A percentile compares a stretch with the other conserved stretches of the same genome.
Conservation (phyloP, 2,888 invertebrate genomes). For the Lathronympha strigana region DNA sequence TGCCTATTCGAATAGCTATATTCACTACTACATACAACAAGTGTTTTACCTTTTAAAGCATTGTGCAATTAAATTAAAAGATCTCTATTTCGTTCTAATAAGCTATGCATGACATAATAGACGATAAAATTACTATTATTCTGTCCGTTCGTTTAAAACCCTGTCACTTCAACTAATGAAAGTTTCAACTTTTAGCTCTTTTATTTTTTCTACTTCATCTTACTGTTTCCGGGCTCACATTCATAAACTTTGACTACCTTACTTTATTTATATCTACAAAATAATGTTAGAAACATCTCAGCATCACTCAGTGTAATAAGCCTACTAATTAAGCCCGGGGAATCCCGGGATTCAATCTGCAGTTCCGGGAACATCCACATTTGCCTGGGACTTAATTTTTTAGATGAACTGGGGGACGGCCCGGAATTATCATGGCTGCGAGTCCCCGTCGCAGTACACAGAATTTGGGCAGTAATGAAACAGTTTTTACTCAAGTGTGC, state of each 20-base stretch:
- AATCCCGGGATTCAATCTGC: conserved; percentile 26
- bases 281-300: conserved; percentile 9
- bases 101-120: too few relatives aligned
- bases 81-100: too few relatives aligned
- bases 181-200: too few relatives aligned
- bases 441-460: conserved; percentile 19
- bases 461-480: neutral
- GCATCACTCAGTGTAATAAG: conserved; percentile 31
- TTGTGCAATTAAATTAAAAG: too few relatives aligned
- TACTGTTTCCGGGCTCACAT: neutral
- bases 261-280: neutral
- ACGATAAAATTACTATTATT: too few relatives aligned
- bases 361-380: conserved; percentile 33
- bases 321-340: conserved; percentile 31
- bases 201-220: neutral
- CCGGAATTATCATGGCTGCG: conserved; percentile 43
- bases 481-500: too few relatives aligned
- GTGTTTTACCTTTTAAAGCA: too few relatives aligned
- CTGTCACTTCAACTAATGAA: too few relatives aligned
- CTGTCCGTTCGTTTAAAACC: too few relatives aligned
- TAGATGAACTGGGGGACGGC: conserved; percentile 41
- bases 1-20: too few relatives aligned
- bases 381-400: conserved; percentile 41
- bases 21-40: too few relatives aligned
- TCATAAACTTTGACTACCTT: neutral